Evolutionary conservation across 1,140 invertebrate genomes (phyloP), one percentile per base, ranked within the genome.

Genomic region (Brachystomella parvula): DNA sequence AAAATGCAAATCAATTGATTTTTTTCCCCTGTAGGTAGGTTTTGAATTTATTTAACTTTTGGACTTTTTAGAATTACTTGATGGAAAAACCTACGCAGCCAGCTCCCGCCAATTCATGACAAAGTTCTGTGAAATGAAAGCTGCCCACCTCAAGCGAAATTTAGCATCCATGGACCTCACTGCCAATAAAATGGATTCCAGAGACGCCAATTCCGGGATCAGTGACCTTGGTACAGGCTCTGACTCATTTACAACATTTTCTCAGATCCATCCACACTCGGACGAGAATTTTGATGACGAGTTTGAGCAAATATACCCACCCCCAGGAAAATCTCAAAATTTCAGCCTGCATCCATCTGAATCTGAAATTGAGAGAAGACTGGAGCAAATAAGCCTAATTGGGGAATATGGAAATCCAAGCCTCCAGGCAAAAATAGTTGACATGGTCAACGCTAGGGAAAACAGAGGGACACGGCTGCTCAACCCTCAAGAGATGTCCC

Each of bases 11-110:
- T 47, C 21, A 15, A 15, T 21, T 15, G 44, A 21, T 47, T 15
- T 21, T 15, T 21, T 47, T 15, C 44, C 44, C 15, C 21, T n/a
- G n/a, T n/a, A n/a, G n/a, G n/a, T n/a, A n/a, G n/a, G n/a, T n/a
- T n/a, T n/a, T n/a, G n/a, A n/a, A n/a, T n/a, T n/a, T n/a, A n/a
- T n/a, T n/a, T n/a, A n/a, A n/a, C n/a, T n/a, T n/a, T n/a, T n/a
- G n/a, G n/a, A n/a, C n/a, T n/a, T n/a, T n/a, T n/a, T 39, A 69
- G 71, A 63, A 30, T 31, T 68, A 15, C 58, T 72, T 6, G 69
- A 72, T 61, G 71, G 60, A 21, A 72, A 70, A 44, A 61, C 65
- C 17, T 56, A 70, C 0, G 30, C 68, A 2, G 66, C 67, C 26
- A 63, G 33, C 2, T 65, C 60, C 3, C 29, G 71, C 28, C 31